phyloP scores from a whole-genome alignment of 2,797 vertebrate genomes.

The Malurus leucopterus region DNA sequence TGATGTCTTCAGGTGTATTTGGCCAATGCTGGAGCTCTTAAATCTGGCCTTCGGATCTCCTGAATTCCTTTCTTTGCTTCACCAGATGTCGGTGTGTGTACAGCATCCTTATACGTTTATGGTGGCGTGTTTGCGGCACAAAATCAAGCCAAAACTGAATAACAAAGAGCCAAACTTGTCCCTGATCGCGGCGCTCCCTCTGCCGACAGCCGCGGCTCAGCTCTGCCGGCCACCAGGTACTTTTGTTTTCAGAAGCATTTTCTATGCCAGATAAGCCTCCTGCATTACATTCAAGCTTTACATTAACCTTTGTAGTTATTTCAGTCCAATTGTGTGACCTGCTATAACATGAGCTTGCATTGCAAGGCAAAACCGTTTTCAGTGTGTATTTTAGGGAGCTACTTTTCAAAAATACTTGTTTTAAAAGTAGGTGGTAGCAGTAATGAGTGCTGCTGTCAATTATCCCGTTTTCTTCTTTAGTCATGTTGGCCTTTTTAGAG shows the following conservation, averaged over 20 bases:
- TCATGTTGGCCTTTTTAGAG: background rate
- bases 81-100: accelerated
- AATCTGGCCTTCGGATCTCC: accelerated
- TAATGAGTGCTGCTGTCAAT: too few species aligned
- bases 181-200: slow-evolving; percentile 2
- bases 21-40: accelerated
- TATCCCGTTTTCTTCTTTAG: background rate
- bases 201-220: background rate
- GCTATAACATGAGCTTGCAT: background rate
- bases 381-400: background rate
- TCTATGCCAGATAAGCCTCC: accelerated
- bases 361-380: background rate
- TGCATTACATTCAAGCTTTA: background rate
- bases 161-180: accelerated
- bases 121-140: background rate
- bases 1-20: accelerated
- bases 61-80: accelerated
- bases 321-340: background rate
- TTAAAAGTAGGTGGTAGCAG: background rate
- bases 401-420: background rate
- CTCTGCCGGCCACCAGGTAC: accelerated
- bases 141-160: background rate
- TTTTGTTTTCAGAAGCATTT: accelerated
- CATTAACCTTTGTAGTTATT: background rate
- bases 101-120: accelerated